Conservation (phyloP, 2,797 vertebrate species). For the Catostomus latipinnis region DNA sequence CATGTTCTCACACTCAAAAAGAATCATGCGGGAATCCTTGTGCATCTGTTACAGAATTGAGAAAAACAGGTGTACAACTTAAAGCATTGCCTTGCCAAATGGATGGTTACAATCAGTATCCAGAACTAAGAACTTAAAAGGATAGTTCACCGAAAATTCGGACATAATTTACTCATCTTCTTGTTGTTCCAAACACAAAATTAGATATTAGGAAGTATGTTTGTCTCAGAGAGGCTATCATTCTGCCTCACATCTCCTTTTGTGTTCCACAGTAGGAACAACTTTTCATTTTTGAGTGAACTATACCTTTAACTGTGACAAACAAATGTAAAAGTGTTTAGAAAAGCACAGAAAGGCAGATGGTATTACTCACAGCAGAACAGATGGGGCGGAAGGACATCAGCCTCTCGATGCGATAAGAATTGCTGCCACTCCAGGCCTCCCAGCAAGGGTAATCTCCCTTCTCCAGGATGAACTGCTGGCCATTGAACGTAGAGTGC, state of each 20-base stretch:
- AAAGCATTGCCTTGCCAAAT: not conserved
- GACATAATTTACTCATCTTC: too few species aligned
- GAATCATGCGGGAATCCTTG: constrained; percentile 85
- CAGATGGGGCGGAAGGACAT: constrained; percentile 92
- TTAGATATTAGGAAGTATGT: too few species aligned
- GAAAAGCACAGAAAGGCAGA: not conserved
- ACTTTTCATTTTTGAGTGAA: too few species aligned
- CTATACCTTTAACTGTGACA: not conserved
- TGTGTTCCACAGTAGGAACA: too few species aligned
- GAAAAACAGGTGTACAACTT: not conserved
- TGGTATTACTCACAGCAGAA: constrained; percentile 83
- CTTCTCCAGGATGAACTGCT: constrained; percentile 94
- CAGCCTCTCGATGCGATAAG: constrained; percentile 90
- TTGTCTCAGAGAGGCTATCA: too few species aligned
- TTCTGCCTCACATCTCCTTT: too few species aligned
- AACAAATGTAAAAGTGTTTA: not conserved
- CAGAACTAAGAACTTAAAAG: too few species aligned
- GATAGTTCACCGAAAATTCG: too few species aligned
- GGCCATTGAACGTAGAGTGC: constrained; percentile 92
- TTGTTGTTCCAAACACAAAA: too few species aligned
- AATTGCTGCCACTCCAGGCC: constrained; percentile 91
- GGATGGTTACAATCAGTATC: not conserved
- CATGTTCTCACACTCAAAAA: constrained; percentile 93
- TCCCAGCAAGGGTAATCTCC: constrained; percentile 93
- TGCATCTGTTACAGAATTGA: constrained; percentile 78